A percentile compares a stretch with the other conserved stretches of the same genome.
phyloP scores from a whole-genome alignment of 2,113 vertebrate species.

The Rhynchomys soricoides region DNA sequence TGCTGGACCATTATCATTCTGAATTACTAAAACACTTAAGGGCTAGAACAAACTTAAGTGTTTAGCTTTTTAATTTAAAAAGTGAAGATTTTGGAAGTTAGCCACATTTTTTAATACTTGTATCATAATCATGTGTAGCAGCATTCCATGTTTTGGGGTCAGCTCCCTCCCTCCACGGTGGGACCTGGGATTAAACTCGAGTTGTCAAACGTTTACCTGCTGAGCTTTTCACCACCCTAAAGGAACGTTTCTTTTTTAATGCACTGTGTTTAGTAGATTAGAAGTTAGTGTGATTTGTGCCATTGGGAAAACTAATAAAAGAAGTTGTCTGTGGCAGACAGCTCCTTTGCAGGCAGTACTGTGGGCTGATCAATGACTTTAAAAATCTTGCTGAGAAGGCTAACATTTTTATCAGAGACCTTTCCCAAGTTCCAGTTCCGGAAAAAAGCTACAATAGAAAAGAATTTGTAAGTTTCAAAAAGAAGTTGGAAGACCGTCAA shows the following conservation, averaged over 20 bases:
- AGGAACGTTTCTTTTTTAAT: background rate
- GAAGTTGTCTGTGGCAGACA: background rate
- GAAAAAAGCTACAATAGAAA: background rate
- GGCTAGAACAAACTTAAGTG: slow-evolving; percentile 16
- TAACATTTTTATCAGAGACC: slow-evolving; percentile 10
- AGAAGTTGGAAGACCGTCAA: background rate
- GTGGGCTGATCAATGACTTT: background rate
- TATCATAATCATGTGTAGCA: background rate
- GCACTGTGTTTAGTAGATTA: slow-evolving; percentile 5
- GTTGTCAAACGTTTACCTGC: background rate
- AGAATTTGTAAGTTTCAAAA: background rate
- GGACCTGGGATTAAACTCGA: background rate
- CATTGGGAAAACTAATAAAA: background rate
- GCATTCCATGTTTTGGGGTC: background rate
- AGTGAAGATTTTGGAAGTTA: slow-evolving; percentile 1
- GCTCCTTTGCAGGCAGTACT: background rate
- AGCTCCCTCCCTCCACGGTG: background rate
- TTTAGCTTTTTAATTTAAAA: slow-evolving; percentile 34
- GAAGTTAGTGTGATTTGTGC: slow-evolving; percentile 10
- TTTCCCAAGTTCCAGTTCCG: slow-evolving; percentile 22
- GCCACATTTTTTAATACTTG: slow-evolving; percentile 20
- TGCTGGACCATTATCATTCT: slow-evolving; percentile 18
- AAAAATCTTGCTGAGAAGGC: slow-evolving; percentile 21
- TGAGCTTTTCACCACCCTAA: background rate
- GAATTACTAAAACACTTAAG: background rate